Evolutionary conservation across 2,113 vertebrate genomes (phyloP).

Genomic region (Catagonus wagneri): DNA sequence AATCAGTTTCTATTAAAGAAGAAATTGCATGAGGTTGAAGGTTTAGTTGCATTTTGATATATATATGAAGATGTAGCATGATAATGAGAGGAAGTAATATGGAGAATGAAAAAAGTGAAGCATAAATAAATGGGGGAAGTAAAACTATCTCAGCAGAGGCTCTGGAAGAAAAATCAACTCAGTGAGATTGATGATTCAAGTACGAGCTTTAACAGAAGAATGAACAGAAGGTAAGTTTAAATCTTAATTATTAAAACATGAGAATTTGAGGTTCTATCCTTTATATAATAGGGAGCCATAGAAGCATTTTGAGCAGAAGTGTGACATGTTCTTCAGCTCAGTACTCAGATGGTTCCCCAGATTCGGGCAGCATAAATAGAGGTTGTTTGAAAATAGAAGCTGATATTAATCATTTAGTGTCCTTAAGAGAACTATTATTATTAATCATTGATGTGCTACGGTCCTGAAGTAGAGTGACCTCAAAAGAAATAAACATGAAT

Average conservation of each 20-base stretch:
- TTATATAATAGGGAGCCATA: neutral
- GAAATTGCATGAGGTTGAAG: neutral
- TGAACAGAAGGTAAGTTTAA: neutral
- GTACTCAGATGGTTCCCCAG: neutral
- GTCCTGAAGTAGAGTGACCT: neutral
- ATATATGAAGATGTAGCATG: neutral
- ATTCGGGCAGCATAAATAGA: neutral
- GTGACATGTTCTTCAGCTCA: neutral
- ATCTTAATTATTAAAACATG: neutral
- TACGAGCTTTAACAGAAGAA: neutral
- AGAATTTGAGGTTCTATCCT: neutral
- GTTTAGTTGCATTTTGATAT: neutral
- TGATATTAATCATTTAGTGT: neutral
- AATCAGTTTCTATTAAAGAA: neutral
- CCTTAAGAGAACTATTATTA: neutral
- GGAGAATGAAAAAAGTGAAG: neutral
- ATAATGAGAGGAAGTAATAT: neutral
- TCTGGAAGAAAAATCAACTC: neutral
- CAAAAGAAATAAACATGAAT: neutral
- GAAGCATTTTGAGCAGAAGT: neutral
- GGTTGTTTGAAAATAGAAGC: neutral
- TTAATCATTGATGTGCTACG: neutral
- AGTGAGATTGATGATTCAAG: neutral
- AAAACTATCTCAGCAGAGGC: neutral
- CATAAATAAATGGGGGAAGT: neutral